Evolutionary conservation across 35 echinoderm and acorn worm genomes (phyloP), one percentile per base, ranked within the genome.

Genomic region (Holothuria glaberrima): DNA sequence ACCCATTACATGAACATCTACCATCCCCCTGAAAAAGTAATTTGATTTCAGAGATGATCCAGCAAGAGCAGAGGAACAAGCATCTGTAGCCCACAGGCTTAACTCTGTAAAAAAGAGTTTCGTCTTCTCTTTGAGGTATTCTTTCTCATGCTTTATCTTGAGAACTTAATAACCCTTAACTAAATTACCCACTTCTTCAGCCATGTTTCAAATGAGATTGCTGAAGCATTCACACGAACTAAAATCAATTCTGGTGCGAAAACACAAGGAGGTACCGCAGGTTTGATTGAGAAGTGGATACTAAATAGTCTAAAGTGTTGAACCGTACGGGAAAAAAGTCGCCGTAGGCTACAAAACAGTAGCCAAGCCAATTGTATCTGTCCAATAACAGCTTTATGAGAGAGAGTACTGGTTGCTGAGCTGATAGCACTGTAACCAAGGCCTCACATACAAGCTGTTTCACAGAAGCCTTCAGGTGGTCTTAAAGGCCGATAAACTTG

Each of bases 101-200:
- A 30, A 46, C 30, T 63, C 34, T 46, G 54, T 56, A 84, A 84
- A 62, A 61, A 61, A 54, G 29, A 61, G 29, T 59, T 41, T 12
- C 29, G 26, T 61, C 41, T 63, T 36, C 80, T 38, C 52, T 33
- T 33, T 25, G 76, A 81, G 44, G 29, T 56, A 48, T 61, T 61
- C 32, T 46, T 59, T 33, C 59, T n/a, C 44, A 48, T 84, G 57
- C 80, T 33, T 46, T 84, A 63, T 84, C 80, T 84, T 84, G 80
- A 84, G 80, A 63, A 84, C 80, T 84, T 84, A 84, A 84, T 84
- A 84, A 84, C 80, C 80, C 80, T 84, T 84, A 84, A 84, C 80
- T 25, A 84, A 84, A 84, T 84, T 63, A 84, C 80, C 80, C 80
- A 84, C 80, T 84, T 84, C 80, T 84, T 63, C 54, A 26, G 80